Base-by-base conservation (phyloP, 2,888 invertebrate genomes). In the Phorcus lineatus region DNA sequence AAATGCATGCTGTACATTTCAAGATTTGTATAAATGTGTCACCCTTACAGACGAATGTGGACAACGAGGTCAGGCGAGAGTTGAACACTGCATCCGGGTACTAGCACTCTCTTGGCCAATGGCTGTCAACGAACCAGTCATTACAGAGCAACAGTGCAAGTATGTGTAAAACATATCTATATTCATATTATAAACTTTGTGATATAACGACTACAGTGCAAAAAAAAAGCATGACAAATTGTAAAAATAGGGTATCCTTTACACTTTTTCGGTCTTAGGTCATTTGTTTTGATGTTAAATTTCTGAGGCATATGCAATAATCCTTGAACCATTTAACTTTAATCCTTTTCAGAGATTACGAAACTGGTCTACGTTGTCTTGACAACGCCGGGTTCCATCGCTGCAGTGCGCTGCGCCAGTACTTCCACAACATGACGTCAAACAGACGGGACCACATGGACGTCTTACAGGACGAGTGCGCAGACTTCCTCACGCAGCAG, bases 61-160 rank as follows among this genome's bases (percentile, higher is more conserved):
- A 4, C 53, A 67, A 17, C 54, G 74, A 2, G 85, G 85, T 40
- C 40, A 80, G 9, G 83, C 85, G 53, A 76, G 81, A n/a, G 66
- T 85, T 28, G 81, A 85, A 57, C 85, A 85, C 74, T 85, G 85
- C 62, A 36, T 85, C n/a, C 74, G 85, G 28, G 80, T 85, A 17
- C 80, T 85, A 9, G 81, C 81, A 17, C 74, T 83, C 1, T 78
- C 83, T n/a, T 83, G 85, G 85, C 85, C 85, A n/a, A 52, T 82
- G 40, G 67, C 77, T 22, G 54, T 74, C 11, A 77, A 81, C 6
- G 52, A 52, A 17, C 67, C 67, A 22, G 54, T 54, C 13, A 75
- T 81, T 0, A 79, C 82, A 52, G 57, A 66, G 19, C 77, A 83
- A n/a, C 85, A 85, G 74, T 85, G 85, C 82, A 79, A 62, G 85